Conservation (phyloP, 2,888 invertebrate genomes). For the Chaetoderma sp. region DNA sequence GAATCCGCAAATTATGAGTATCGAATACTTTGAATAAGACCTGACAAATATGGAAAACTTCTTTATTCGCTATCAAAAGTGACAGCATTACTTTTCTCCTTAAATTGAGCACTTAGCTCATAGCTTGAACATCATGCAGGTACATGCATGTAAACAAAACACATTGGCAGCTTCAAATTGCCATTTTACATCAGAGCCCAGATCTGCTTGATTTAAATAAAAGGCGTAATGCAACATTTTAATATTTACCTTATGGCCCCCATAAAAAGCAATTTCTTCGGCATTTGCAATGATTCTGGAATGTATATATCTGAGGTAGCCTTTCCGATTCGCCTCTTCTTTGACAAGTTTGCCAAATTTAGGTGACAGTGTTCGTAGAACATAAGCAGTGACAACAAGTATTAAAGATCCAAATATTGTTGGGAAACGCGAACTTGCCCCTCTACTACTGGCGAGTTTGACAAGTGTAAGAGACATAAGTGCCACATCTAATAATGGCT, state of each 20-base stretch:
- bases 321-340: slow-evolving; percentile 94
- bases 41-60: too few species aligned
- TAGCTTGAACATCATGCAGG: too few species aligned
- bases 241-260: slow-evolving; percentile 89
- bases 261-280: slow-evolving; percentile 98
- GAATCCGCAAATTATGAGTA: too few species aligned
- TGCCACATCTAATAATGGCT: slow-evolving; percentile 94
- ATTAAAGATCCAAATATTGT: slow-evolving; percentile 83
- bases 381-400: slow-evolving; percentile 85
- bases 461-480: slow-evolving; percentile 91
- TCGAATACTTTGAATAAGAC: too few species aligned
- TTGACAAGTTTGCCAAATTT: slow-evolving; percentile 95
- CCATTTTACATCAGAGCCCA: too few species aligned
- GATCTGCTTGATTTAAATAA: too few species aligned
- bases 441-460: slow-evolving; percentile 87
- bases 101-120: too few species aligned
- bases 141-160: too few species aligned
- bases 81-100: too few species aligned
- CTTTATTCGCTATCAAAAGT: too few species aligned
- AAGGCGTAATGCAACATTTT: too few species aligned
- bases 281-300: slow-evolving; percentile 95
- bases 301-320: slow-evolving; percentile 91
- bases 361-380: slow-evolving; percentile 87
- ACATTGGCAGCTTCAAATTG: too few species aligned
- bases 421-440: slow-evolving; percentile 82